Evolutionary conservation across 2,113 vertebrate species (phyloP), one percentile per base, ranked within the genome.

Genomic region (Melospiza georgiana): DNA sequence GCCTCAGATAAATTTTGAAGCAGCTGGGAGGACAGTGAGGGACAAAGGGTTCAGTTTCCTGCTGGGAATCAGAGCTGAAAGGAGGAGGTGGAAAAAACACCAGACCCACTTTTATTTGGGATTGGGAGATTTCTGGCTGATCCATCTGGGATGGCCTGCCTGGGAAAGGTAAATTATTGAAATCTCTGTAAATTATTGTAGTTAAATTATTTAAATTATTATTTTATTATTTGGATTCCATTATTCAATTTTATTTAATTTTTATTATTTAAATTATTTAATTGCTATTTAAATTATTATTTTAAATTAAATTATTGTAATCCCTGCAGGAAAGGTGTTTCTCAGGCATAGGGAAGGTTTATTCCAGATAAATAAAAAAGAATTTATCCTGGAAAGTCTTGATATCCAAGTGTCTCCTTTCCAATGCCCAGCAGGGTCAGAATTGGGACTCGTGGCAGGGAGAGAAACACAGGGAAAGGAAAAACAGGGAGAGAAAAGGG

Each of bases 371-470:
- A 69, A 78, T 41, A n/a, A 65, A 54, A 35, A 52, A 66, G 22
- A 17, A 83, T 43, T 44, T 22, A 0, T 21, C 18, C 58, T 37
- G 43, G 41, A 12, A 87, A 58, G 18, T 28, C 15, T n/a, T 2
- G 8, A 2, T 30, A 6, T 16, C 62, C 46, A 17, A 54, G 8
- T 11, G 5, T 15, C 37, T 31, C 17, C 23, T 76, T 16, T 15
- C 68, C 19, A 54, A 10, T 69, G 5, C 4, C 54, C 31, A 10
- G 0, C 2, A 15, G 15, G 12, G 9, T 46, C 25, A 5, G 41
- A 14, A 49, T 2, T 30, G 5, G 43, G 46, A 30, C 3, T 71
- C 1, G 0, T 7, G 39, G 11, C 11, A 21, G 58, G 18, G 1
- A 20, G 18, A 80, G 73, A 75, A 58, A 17, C 17, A 6, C n/a